phyloP scores from a whole-genome alignment of 2,797 vertebrate genomes.

The Vireo griseus region DNA sequence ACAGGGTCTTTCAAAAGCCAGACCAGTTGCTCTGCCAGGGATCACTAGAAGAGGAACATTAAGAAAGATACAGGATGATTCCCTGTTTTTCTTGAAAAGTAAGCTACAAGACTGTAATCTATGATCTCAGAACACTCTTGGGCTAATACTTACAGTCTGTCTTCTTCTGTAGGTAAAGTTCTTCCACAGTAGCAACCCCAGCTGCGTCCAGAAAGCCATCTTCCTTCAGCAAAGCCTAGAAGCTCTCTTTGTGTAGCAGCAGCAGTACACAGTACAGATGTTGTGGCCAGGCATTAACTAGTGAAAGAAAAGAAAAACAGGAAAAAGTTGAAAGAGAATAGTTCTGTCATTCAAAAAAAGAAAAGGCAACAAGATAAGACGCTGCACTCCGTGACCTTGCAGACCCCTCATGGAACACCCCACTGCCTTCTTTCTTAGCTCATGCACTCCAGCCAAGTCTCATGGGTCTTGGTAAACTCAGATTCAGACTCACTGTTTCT shows the following conservation, averaged over 20 bases:
- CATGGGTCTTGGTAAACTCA: not conserved
- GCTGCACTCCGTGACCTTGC: not conserved
- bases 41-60: not conserved
- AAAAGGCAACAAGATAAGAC: not conserved
- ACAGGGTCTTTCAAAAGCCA: not conserved
- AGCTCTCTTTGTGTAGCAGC: slow-evolving; percentile 53
- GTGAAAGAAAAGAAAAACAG: not conserved
- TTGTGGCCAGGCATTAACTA: slow-evolving; percentile 74
- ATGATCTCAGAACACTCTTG: not conserved
- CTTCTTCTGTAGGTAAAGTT: slow-evolving; percentile 91
- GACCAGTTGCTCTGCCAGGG: not conserved
- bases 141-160: slow-evolving; percentile 84
- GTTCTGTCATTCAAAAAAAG: not conserved
- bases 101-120: not conserved
- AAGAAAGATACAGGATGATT: not conserved
- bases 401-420: rapidly evolving
- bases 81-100: not conserved
- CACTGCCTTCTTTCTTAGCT: not conserved
- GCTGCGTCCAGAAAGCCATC: slow-evolving; percentile 88
- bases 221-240: slow-evolving; percentile 66
- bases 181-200: slow-evolving; percentile 95
- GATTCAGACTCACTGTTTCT: not conserved
- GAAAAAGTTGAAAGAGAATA: not conserved
- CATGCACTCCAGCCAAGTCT: not conserved
- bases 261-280: slow-evolving; percentile 53